These are phyloP conservation scores for Augochlorella aurata DNA, from an alignment of 2,888 invertebrate genomes.

Conservation along the genomic window DNA sequence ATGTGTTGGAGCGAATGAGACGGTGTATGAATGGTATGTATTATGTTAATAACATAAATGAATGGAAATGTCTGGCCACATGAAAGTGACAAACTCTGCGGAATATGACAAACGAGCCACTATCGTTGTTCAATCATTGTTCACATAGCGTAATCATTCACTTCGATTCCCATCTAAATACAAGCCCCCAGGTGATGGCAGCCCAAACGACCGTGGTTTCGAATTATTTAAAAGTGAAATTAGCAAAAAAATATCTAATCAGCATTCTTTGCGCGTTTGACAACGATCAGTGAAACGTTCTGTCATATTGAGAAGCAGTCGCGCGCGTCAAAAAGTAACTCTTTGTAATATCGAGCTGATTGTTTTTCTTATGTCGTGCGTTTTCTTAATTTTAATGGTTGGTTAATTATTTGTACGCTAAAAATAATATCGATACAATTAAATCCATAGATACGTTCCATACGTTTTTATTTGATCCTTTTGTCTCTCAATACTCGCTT, in stretches of 20 bases:
- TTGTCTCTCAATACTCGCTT: constrained; percentile 46
- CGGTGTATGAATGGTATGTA: constrained; percentile 31
- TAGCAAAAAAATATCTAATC: not conserved
- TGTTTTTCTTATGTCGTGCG: constrained; percentile 62
- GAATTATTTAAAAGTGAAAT: not conserved
- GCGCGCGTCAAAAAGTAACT: constrained; percentile 35
- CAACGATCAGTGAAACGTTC: constrained; percentile 40
- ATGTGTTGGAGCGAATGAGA: constrained; percentile 8
- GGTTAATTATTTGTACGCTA: constrained; percentile 79
- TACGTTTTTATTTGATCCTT: constrained; percentile 61
- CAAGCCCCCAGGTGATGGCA: too few relatives aligned
- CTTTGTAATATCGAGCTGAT: constrained; percentile 58
- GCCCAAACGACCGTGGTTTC: too few relatives aligned
- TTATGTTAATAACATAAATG: constrained; percentile 34
- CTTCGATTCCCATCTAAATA: not conserved
- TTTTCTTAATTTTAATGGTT: constrained; percentile 71
- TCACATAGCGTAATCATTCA: not conserved
- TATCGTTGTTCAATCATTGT: constrained; percentile 28
- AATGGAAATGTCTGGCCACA: constrained; percentile 27
- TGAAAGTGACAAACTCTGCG: constrained; percentile 32
- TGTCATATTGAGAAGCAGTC: constrained; percentile 51
- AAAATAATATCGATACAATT: constrained; percentile 74
- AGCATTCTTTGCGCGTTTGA: not conserved
- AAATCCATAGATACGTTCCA: constrained; percentile 72
- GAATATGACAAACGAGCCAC: constrained; percentile 51